Evolutionary conservation across 1,140 invertebrate species (phyloP).

Genomic region (Batillaria attramentaria): DNA sequence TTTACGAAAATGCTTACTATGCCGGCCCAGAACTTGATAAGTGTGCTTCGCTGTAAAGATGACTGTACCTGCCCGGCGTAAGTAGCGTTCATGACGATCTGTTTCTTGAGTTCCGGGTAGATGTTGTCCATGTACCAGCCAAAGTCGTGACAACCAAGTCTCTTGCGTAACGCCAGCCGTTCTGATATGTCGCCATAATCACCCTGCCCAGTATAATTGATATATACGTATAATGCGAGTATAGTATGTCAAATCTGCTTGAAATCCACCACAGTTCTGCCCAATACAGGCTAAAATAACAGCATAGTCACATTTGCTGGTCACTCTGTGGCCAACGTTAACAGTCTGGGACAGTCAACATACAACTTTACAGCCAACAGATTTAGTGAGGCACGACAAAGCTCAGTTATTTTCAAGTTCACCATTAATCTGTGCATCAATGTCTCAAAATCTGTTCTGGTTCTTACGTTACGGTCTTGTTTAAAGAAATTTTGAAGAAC

Average conservation of each 20-base stretch:
- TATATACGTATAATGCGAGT: neutral
- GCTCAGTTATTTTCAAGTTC: too few species aligned
- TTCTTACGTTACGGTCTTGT: too few species aligned
- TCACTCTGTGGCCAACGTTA: neutral
- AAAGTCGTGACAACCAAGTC: slow-evolving; percentile 92
- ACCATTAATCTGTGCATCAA: too few species aligned
- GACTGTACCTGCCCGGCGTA: slow-evolving; percentile 45
- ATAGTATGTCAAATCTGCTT: too few species aligned
- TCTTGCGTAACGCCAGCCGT: slow-evolving; percentile 81
- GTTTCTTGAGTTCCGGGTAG: slow-evolving; percentile 87
- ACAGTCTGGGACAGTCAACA: neutral
- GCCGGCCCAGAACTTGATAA: neutral
- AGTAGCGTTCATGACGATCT: slow-evolving; percentile 37
- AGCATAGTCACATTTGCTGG: neutral
- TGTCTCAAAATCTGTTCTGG: too few species aligned
- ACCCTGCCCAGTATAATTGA: slow-evolving; percentile 33
- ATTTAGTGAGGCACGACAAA: too few species aligned
- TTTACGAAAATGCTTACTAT: neutral
- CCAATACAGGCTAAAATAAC: neutral
- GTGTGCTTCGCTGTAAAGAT: neutral
- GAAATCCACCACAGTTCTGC: slow-evolving; percentile 1
- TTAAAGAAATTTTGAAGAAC: too few species aligned
- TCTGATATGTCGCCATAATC: slow-evolving; percentile 74
- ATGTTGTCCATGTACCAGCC: slow-evolving; percentile 96
- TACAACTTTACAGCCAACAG: neutral